Base-by-base conservation (phyloP, 2,797 vertebrate species). In the Myotis myotis region DNA sequence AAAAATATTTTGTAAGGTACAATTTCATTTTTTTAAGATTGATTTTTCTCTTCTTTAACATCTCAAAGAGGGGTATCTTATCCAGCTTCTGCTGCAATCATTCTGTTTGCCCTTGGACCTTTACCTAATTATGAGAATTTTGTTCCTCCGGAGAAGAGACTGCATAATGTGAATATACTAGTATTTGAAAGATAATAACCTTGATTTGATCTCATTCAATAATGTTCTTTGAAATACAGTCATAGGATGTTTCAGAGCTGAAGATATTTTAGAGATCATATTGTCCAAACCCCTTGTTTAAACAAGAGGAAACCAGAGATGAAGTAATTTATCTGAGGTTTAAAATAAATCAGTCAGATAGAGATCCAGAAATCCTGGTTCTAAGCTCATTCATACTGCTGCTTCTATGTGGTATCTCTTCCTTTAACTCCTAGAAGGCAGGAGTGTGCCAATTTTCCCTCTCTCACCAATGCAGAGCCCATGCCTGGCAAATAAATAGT, bases 161-260 rank as follows among this genome's bases (percentile, higher is more conserved):
- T 96, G 64, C 71, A 89, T 93, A 95, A 95, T 95, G 92, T 96
- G 84, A 92, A 94, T 96, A 79, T 92, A 47, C 11, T 47, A 47
- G 44, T 47, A 96, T 95, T 95, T 96, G 89, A 97, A 94, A 93
- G 93, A 92, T 94, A 96, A 95, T 96, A 96, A 95, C 81, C 97
- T 97, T 87, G 87, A 97, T 97, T 97, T 95, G 64, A 94, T 95
- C 74, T 93, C 93, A 91, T 96, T 97, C 78, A 93, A 84, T 78
- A 87, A 55, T 78, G 44, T 91, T 91, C 87, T 97, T 96, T 95
- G 91, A 96, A 96, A 92, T 57, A 49, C 8, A 90, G 70, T 75
- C 82, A 55, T 47, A 72, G 38, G 89, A 80, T 28, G 44, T 36
- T 87, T 84, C 94, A 36, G 83, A 93, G 64, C 53, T 84, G 28